phyloP scores from a whole-genome alignment of 1,140 invertebrate genomes.

The Galleria mellonella region DNA sequence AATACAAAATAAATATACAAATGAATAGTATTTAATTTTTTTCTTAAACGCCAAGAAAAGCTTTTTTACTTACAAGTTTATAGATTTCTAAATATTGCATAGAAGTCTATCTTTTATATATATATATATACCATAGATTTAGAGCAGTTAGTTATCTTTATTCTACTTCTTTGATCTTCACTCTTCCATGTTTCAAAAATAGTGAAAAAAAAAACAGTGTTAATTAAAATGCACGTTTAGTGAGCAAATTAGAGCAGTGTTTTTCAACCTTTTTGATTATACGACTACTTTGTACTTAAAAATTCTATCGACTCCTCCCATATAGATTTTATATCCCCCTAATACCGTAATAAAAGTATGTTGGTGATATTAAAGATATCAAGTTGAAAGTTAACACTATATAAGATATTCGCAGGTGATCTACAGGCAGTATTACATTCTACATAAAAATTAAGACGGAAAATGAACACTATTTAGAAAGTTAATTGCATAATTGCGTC shows the following conservation, averaged over 20 bases:
- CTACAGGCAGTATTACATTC: no score
- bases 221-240: slow-evolving; percentile 64
- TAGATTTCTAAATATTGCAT: background rate
- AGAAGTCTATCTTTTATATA: slow-evolving; percentile 1
- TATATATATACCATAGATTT: slow-evolving; percentile 34
- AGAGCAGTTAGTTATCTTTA: slow-evolving; percentile 29
- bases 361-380: no score
- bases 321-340: no score
- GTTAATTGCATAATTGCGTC: no score
- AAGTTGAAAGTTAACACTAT: no score
- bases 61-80: slow-evolving; percentile 1
- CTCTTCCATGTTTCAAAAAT: slow-evolving; percentile 70
- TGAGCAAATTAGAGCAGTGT: slow-evolving; percentile 37
- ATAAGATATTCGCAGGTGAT: no score
- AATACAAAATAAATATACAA: slow-evolving; percentile 39
- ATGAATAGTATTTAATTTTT: slow-evolving; percentile 6
- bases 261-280: no score
- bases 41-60: background rate
- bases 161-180: slow-evolving; percentile 53
- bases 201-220: slow-evolving; percentile 36
- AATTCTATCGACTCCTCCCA: no score
- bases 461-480: no score
- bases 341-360: no score
- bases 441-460: no score
- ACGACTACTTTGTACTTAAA: no score